phyloP scores from a whole-genome alignment of 53 echinoderm and acorn worm species.

The Glandiceps talaboti region DNA sequence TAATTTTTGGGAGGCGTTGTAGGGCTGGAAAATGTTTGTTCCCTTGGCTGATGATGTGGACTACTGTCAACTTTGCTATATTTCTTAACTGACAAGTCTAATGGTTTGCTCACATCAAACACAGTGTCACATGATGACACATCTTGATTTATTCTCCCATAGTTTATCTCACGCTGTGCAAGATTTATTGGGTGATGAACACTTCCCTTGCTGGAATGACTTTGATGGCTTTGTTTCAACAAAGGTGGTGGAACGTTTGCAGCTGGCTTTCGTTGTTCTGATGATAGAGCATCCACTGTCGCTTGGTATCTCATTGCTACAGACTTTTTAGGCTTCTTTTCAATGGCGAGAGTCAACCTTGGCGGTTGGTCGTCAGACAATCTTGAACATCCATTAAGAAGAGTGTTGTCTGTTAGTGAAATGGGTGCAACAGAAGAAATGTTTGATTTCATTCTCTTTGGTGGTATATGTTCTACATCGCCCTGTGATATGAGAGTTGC shows the following conservation, averaged over 20 bases:
- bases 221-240: background rate
- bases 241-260: background rate
- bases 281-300: background rate
- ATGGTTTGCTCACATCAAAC: conserved; percentile 61
- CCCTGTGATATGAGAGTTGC: too few species aligned
- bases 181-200: too few species aligned
- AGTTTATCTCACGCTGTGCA: too few species aligned
- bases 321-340: background rate
- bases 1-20: background rate
- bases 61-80: background rate
- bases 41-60: background rate
- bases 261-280: background rate
- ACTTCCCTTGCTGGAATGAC: background rate
- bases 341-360: background rate
- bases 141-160: too few species aligned
- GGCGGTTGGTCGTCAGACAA: background rate
- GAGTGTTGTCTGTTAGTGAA: background rate
- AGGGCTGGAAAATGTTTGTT: background rate
- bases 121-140: conserved; percentile 24
- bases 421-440: background rate
- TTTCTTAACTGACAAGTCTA: conserved; percentile 59
- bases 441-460: too few species aligned
- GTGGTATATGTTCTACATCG: too few species aligned
- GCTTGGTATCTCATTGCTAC: background rate
- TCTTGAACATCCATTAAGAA: background rate